Conservation (phyloP, 2,113 vertebrate species). For the Podilymbus podiceps region DNA sequence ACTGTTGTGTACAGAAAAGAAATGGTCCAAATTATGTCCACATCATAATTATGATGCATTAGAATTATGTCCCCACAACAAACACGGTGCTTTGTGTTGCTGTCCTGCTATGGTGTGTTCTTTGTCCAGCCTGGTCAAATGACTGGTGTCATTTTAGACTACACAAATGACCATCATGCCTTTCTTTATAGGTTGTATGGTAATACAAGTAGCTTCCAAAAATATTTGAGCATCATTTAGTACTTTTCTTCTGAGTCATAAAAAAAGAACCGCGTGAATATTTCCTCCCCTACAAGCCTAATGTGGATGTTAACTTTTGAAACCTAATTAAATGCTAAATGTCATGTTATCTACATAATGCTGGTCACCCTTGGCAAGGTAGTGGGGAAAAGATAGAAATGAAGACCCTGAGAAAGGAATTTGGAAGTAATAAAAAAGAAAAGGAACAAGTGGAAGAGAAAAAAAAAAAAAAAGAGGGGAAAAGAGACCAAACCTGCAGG, state of each 20-base stretch:
- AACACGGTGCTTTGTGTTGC: background rate
- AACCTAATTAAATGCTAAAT: background rate
- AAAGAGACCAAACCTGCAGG: background rate
- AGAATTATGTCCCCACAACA: background rate
- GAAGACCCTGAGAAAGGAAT: background rate
- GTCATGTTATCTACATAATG: background rate
- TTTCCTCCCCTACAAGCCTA: constrained; percentile 4
- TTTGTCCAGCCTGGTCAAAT: background rate
- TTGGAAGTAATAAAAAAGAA: background rate
- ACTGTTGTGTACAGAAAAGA: background rate
- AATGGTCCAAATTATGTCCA: background rate
- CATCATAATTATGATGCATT: background rate
- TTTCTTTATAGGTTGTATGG: background rate
- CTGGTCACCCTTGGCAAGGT: background rate
- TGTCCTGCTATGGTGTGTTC: accelerated
- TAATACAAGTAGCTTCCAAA: background rate
- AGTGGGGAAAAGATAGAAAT: background rate
- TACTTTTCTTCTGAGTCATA: constrained; percentile 46
- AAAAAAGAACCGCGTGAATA: background rate
- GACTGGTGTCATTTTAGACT: background rate
- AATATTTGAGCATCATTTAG: background rate
- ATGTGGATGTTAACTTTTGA: background rate
- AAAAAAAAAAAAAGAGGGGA: background rate
- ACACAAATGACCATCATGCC: background rate
- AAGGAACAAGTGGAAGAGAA: background rate